Percentiles rank a stretch among this genome's conserved stretches.
These are phyloP conservation scores for Clanis bilineata DNA, from an alignment of 2,888 invertebrate genomes.

Conservation along the genomic window DNA sequence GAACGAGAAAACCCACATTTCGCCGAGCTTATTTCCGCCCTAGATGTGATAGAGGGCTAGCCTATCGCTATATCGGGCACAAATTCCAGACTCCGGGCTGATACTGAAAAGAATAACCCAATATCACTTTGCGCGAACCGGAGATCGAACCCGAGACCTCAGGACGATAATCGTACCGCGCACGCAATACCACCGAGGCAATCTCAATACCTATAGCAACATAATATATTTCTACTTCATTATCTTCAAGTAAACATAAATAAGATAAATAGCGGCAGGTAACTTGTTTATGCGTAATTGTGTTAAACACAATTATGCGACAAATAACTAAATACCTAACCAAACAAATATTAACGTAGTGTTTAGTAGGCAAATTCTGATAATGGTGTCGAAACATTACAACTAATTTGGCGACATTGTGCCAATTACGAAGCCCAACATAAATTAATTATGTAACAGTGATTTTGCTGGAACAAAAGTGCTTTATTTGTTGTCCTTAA, in stretches of 20 bases:
- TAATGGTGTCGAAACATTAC: not conserved
- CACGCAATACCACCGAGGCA: too few relatives aligned
- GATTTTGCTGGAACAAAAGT: not conserved
- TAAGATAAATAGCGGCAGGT: not conserved
- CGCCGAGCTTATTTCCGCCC: too few relatives aligned
- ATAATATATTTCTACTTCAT: not conserved
- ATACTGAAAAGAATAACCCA: too few relatives aligned
- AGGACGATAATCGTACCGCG: too few relatives aligned
- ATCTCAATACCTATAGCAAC: too few relatives aligned
- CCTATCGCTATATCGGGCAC: too few relatives aligned
- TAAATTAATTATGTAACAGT: not conserved
- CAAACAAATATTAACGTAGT: slow-evolving; percentile 1
- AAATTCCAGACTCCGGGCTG: too few relatives aligned
- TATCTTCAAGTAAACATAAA: not conserved
- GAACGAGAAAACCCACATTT: too few relatives aligned
- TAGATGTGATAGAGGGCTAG: too few relatives aligned
- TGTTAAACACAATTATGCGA: not conserved
- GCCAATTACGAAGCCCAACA: not conserved
- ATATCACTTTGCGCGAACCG: too few relatives aligned
- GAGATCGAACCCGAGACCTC: too few relatives aligned
- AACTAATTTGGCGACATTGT: not conserved
- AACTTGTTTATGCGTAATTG: slow-evolving; percentile 3
- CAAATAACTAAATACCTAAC: not conserved
- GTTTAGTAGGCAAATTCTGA: slow-evolving; percentile 4
- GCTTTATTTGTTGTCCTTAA: not conserved